Evolutionary conservation across 2,888 invertebrate species (phyloP), one percentile per base, ranked within the genome.

Genomic region (Leptinotarsa tumamoca): DNA sequence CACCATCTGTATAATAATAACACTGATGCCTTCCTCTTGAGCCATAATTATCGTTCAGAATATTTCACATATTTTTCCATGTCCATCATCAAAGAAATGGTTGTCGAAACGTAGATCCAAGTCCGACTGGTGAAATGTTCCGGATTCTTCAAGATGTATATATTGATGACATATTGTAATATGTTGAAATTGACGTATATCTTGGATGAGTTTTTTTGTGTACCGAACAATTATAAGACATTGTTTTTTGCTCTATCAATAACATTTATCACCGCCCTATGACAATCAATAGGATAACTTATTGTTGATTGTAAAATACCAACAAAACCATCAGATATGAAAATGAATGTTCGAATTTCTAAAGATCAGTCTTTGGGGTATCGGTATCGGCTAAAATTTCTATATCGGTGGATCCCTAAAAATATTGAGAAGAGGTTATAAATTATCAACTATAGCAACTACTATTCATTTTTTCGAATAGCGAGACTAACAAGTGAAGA

Each of bases 101-200:
- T 80, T 74, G 73, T 83, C 83, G 77, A 77, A 85, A 72, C 78
- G 83, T 23, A 74, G 79, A 68, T 79, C 78, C 61, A 77, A 66
- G 33, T 67, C 14, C 78, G 76, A 78, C 70, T 80, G 73, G 67
- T 73, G 73, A 49, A 54, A 18, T 50, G 77, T 80, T 67, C 77
- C 72, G 51, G 51, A 51, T 69, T 77, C 71, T 73, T 66, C 14
- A 33, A 18, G 17, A 73, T 27, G 33, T 67, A 73, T 43, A 73
- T 17, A 68, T 58, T 67, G 17, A 78, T 75, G n/a, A 67, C 68
- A 27, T 51, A 18, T 18, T 74, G 70, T 80, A 79, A 58, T 52
- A 81, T 17, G 76, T 80, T n/a, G 76, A 80, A 68, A 77, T 80
- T 79, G 70, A 80, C 23, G 78, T 50, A 78, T 69, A 73, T 81